Conservation (phyloP, 1,140 invertebrate genomes). For the Aethina tumida region DNA sequence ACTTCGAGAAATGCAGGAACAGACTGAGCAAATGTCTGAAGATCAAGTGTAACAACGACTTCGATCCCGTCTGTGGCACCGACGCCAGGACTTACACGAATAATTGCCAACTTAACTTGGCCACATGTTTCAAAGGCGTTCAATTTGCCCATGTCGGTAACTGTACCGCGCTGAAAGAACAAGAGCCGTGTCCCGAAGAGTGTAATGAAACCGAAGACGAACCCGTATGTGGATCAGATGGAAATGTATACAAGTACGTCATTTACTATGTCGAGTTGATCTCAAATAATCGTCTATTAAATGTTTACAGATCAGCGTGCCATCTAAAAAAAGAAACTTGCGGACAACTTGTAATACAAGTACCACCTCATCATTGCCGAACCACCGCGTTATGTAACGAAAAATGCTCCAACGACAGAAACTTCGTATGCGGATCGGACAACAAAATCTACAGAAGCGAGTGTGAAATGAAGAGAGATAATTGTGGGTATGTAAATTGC, state of each 20-base stretch:
- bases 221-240: conserved; percentile 83
- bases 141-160: conserved; percentile 78
- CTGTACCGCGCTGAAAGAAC: conserved; percentile 65
- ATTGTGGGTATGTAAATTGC: conserved; percentile 63
- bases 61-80: conserved; percentile 72
- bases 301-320: conserved; percentile 62
- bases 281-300: background rate
- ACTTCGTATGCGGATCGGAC: conserved; percentile 86
- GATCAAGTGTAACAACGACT: conserved; percentile 50
- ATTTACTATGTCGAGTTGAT: conserved; percentile 1
- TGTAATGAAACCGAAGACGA: conserved; percentile 63
- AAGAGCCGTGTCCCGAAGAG: conserved; percentile 57
- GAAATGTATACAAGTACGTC: conserved; percentile 76
- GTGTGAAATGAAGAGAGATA: conserved; percentile 86
- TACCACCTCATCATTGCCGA: conserved; percentile 67
- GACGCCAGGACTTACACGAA: conserved; percentile 75
- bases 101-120: conserved; percentile 68
- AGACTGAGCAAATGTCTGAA: conserved; percentile 64
- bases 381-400: conserved; percentile 73
- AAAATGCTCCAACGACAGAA: conserved; percentile 57
- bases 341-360: conserved; percentile 70
- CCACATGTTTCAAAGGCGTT: conserved; percentile 71
- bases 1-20: conserved; percentile 63
- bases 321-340: conserved; percentile 77
- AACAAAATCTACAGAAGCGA: conserved; percentile 85